Evolutionary conservation across 2,113 vertebrate genomes (phyloP), one percentile per base, ranked within the genome.

Genomic region (Verasper variegatus): DNA sequence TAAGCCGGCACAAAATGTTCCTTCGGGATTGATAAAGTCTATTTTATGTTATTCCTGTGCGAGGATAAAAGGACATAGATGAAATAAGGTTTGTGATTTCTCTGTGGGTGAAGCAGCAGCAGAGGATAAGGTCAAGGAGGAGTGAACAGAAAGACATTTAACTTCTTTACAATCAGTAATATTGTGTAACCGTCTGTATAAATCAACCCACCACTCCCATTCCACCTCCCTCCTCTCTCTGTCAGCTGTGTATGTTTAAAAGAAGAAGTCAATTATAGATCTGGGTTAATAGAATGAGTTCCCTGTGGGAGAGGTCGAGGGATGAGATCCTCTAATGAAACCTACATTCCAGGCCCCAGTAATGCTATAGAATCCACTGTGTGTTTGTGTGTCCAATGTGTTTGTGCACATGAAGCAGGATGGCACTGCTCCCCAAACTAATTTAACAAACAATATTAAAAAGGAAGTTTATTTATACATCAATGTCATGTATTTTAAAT

Each of bases 261-360:
- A 91, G 93, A 86, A 91, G 89, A 90, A 90, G 86, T 91, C 93
- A 92, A 94, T 94, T 94, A 94, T 93, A 93, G 89, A 94, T 93
- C 86, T 94, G 89, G 93, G 93, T 88, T 94, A 94, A 94, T 94
- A 90, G 92, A 85, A 85, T 88, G 86, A 65, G 55, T 66, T 86
- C 87, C 86, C 84, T 74, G 65, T 71, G 92, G 92, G 86, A 86
- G 76, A 88, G 75, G 89, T 90, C 84, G 83, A 88, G 84, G 89
- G 89, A 92, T 83, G 82, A 87, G 80, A 74, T 89, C 73, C 71
- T 88, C 73, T 92, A 91, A 93, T 93, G 92, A 92, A 93, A 80
- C 92, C 92, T 92, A 90, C 89, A 91, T 94, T 91, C 87, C 76
- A 81, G 60, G 68, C 66, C 64, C 64, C 15, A 20, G 74, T 73